A percentile compares a stretch with the other conserved stretches of the same genome.
Conservation (phyloP, 2,797 vertebrate genomes). For the Micrastur ruficollis region DNA sequence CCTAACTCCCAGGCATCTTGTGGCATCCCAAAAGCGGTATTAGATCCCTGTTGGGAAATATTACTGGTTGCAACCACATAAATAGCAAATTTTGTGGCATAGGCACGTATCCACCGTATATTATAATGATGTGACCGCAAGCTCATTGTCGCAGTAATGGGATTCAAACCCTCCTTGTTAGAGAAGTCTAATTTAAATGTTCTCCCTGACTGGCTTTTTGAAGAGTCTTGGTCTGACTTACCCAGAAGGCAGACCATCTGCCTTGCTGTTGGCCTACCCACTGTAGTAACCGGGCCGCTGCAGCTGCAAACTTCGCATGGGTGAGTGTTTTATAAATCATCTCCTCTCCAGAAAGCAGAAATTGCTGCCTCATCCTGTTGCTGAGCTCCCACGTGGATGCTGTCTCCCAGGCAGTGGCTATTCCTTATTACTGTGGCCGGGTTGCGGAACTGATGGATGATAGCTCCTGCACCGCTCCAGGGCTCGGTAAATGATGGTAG, state of each 20-base stretch:
- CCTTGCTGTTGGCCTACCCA: background rate
- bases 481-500: background rate
- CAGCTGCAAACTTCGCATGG: background rate
- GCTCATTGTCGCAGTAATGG: background rate
- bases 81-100: background rate
- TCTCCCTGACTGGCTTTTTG: background rate
- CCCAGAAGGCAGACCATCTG: background rate
- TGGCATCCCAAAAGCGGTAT: background rate
- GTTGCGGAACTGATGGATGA: background rate
- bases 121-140: background rate
- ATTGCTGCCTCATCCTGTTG: background rate
- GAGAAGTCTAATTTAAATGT: background rate
- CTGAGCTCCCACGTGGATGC: background rate
- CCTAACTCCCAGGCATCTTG: background rate
- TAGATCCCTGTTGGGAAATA: background rate
- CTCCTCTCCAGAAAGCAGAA: background rate
- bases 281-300: accelerated
- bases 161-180: background rate
- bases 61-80: background rate
- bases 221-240: background rate
- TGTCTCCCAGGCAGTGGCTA: background rate
- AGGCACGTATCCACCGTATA: background rate
- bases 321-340: background rate
- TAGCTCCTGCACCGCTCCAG: background rate
- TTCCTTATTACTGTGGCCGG: background rate